A percentile compares a stretch with the other conserved stretches of the same genome.
phyloP scores from a whole-genome alignment of 2,888 invertebrate genomes.

The Acleris sparsana region DNA sequence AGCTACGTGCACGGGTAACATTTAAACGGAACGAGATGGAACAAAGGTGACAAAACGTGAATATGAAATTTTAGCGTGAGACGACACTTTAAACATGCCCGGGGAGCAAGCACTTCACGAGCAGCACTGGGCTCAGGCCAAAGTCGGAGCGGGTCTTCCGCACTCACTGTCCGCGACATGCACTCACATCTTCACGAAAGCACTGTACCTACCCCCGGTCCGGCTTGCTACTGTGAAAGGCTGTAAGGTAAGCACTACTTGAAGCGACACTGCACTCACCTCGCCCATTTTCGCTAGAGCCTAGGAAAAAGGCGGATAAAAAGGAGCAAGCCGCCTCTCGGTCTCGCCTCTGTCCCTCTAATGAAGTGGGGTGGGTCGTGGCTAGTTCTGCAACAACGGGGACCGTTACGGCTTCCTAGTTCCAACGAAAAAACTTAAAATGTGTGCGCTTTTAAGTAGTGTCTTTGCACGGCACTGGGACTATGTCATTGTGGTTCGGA shows the following conservation, averaged over 20 bases:
- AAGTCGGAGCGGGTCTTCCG: constrained; percentile 51
- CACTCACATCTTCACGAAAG: constrained; percentile 75
- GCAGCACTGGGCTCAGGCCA: constrained; percentile 44
- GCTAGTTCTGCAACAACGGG: constrained; percentile 82
- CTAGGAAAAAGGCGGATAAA: constrained; percentile 78
- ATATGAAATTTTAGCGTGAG: constrained; percentile 50
- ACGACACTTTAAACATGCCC: constrained; percentile 50
- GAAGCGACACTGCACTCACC: constrained; percentile 79
- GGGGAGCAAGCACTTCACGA: constrained; percentile 60
- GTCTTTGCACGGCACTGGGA: constrained; percentile 78
- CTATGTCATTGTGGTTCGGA: constrained; percentile 81
- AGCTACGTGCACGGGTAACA: constrained; percentile 29
- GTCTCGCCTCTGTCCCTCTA: constrained; percentile 78
- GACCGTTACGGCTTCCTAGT: constrained; percentile 78
- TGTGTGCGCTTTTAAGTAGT: constrained; percentile 78
- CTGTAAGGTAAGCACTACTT: constrained; percentile 74
- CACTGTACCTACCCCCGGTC: constrained; percentile 60
- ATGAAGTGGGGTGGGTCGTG: constrained; percentile 75
- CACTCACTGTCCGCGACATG: constrained; percentile 72
- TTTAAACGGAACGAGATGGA: constrained; percentile 39
- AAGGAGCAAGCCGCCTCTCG: constrained; percentile 78
- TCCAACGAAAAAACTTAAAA: constrained; percentile 79
- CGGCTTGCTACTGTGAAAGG: constrained; percentile 64
- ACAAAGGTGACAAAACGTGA: constrained; percentile 65
- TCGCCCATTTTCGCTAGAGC: constrained; percentile 83